Base-by-base conservation (phyloP, 2,888 invertebrate genomes). In the Xylophagus ater region DNA sequence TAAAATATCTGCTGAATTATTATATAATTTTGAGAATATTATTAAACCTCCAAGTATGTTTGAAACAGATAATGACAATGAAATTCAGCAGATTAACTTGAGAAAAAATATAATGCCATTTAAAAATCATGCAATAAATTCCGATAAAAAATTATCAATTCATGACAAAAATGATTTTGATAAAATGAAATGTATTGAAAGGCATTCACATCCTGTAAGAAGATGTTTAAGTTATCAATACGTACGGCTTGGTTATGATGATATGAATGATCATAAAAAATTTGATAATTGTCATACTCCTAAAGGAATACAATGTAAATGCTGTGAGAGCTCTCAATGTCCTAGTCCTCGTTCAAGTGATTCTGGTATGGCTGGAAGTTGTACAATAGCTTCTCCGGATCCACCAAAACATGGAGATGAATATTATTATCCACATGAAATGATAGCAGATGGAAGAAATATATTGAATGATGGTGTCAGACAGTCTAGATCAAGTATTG, bases 341-440 rank as follows among this genome's bases (percentile, higher is more conserved):
- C 75, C 74, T 25, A 82, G 81, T 60, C 78, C 78, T 0, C 68
- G 81, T 45, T 82, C 81, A 6, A 86, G 87, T 12, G 65, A 65
- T 58, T 87, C 86, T 0, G 88, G 88, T 17, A 81, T 88, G 66
- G 87, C 84, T 1, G 87, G 86, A 18, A 85, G 84, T 62, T 83
- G 79, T 54, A 77, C 78, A 40, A 68, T 82, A 43, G 74, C 81
- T 4, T 80, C 81, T 1, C 81, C 81, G 1, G 81, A 81, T 59
- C 68, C 76, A n/a, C 60, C 62, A 18, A 46, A 34, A 38, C 31
- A 31, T 17, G 38, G 37, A n/a, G 43, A 47, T 23, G 45, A 45
- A 13, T 38, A 34, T 42, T 33, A 37, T 23, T 45, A 44, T 33
- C 50, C 49, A 20, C 46, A 41, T 12, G 60, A 44, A 60, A 58